Conservation (phyloP, 2,888 invertebrate species). For the Acleris sparsana region DNA sequence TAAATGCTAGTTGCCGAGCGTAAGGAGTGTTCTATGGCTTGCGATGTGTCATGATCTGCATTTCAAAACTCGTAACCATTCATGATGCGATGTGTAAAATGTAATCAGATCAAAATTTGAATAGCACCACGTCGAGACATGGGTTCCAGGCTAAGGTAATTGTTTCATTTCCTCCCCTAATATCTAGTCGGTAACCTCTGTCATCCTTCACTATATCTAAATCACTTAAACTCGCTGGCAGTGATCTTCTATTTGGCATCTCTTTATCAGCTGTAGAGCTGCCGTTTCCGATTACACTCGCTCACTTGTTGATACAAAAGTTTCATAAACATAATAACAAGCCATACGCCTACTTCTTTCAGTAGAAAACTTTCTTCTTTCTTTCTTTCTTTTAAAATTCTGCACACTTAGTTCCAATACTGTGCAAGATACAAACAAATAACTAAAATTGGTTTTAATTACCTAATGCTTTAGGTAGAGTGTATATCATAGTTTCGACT, state of each 20-base stretch:
- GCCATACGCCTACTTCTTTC: constrained; percentile 34
- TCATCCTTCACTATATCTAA: constrained; percentile 32
- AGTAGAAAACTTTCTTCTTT: too few species aligned
- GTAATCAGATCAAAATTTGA: constrained; percentile 58
- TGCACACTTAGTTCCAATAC: background rate
- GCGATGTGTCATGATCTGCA: constrained; percentile 63
- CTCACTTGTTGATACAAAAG: constrained; percentile 28
- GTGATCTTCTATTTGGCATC: constrained; percentile 11
- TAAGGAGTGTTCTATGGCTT: constrained; percentile 67
- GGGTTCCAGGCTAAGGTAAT: constrained; percentile 80
- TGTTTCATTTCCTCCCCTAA: constrained; percentile 38
- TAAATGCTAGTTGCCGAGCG: constrained; percentile 52
- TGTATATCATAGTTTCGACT: too few species aligned
- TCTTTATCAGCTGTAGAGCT: constrained; percentile 3
- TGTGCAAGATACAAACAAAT: background rate
- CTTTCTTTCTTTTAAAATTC: too few species aligned
- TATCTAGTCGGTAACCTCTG: constrained; percentile 30
- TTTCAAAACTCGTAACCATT: constrained; percentile 46
- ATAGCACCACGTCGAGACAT: constrained; percentile 73
- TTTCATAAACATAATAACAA: constrained; percentile 27
- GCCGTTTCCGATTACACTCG: constrained; percentile 25
- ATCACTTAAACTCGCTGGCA: constrained; percentile 40
- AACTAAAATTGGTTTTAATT: too few species aligned
- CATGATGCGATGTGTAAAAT: constrained; percentile 55
- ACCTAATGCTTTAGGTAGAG: too few species aligned